Conservation (phyloP, 2,797 vertebrate species). For the Oryzias sinensis region DNA sequence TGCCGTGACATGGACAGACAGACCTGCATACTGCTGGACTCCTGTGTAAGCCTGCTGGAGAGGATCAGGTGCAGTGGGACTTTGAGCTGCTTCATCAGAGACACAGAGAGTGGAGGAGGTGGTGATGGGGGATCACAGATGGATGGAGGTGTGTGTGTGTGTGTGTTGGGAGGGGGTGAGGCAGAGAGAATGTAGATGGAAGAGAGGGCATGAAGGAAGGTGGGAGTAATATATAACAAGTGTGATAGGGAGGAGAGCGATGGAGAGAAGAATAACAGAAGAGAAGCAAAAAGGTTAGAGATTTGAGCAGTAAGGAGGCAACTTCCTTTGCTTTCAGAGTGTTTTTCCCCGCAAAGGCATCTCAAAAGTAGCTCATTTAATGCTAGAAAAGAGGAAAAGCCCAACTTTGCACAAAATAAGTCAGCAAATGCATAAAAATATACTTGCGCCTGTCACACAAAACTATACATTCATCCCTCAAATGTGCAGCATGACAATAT, state of each 20-base stretch:
- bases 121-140: slow-evolving; percentile 18
- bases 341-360: slow-evolving; percentile 19
- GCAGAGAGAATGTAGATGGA: slow-evolving; percentile 55
- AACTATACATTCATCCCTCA: slow-evolving; percentile 10
- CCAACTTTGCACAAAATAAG: slow-evolving; percentile 31
- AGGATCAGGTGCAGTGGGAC: slow-evolving; percentile 96
- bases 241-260: slow-evolving; percentile 40
- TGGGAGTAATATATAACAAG: slow-evolving; percentile 50
- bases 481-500: slow-evolving; percentile 28
- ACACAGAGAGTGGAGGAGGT: slow-evolving; percentile 26
- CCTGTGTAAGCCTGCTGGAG: slow-evolving; percentile 98
- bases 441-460: slow-evolving; percentile 24
- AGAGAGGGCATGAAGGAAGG: slow-evolving; percentile 46
- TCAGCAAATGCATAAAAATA: slow-evolving; percentile 8
- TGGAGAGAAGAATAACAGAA: slow-evolving; percentile 45
- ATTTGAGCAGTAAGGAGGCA: slow-evolving; percentile 28
- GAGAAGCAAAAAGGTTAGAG: slow-evolving; percentile 64
- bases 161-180: slow-evolving; percentile 21
- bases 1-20: slow-evolving; percentile 68
- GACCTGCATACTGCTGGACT: slow-evolving; percentile 99
- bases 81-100: slow-evolving; percentile 90
- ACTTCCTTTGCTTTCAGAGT: slow-evolving; percentile 33
- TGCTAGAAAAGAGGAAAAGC: slow-evolving; percentile 16
- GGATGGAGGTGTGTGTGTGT: slow-evolving; percentile 30
- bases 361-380: slow-evolving; percentile 18